Evolutionary conservation across 2,888 invertebrate species (phyloP).

Genomic region (Teleiodes luculella): DNA sequence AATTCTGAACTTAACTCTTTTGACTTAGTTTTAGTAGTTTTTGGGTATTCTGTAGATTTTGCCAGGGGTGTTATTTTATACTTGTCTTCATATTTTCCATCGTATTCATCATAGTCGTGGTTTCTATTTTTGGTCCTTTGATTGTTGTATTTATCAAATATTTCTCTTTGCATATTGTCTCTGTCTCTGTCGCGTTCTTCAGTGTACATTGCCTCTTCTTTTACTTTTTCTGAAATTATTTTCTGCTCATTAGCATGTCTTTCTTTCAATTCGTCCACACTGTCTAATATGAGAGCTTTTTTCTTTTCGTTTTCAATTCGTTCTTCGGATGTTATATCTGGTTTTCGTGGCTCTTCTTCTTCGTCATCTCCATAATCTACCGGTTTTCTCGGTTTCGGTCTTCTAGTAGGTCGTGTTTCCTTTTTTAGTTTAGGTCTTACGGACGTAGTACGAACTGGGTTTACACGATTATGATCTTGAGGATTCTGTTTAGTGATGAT

Average conservation of each 20-base stretch:
- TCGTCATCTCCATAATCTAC: conserved; percentile 36
- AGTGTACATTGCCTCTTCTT: conserved; percentile 59
- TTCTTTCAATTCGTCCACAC: conserved; percentile 62
- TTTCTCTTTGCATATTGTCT: conserved; percentile 30
- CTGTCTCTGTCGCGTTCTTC: conserved; percentile 54
- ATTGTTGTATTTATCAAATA: conserved; percentile 42
- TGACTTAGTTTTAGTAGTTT: neutral
- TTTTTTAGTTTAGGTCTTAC: neutral
- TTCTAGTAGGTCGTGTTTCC: conserved; percentile 15
- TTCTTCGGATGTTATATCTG: conserved; percentile 38
- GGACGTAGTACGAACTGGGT: neutral
- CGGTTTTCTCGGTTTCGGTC: neutral
- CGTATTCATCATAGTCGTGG: conserved; percentile 57
- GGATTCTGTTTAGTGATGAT: conserved; percentile 34
- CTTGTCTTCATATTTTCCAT: conserved; percentile 48
- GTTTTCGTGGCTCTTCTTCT: conserved; percentile 42
- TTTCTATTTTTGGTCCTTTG: conserved; percentile 24
- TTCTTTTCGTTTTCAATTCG: conserved; percentile 54
- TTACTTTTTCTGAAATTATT: conserved; percentile 53
- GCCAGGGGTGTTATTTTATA: conserved; percentile 38
- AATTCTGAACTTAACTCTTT: neutral
- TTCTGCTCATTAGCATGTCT: conserved; percentile 62
- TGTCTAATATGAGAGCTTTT: conserved; percentile 55
- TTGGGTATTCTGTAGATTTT: conserved; percentile 16
- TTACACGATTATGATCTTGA: too few relatives aligned